Base-by-base conservation (phyloP, 2,888 invertebrate genomes). In the Caenorhabditis japonica region DNA sequence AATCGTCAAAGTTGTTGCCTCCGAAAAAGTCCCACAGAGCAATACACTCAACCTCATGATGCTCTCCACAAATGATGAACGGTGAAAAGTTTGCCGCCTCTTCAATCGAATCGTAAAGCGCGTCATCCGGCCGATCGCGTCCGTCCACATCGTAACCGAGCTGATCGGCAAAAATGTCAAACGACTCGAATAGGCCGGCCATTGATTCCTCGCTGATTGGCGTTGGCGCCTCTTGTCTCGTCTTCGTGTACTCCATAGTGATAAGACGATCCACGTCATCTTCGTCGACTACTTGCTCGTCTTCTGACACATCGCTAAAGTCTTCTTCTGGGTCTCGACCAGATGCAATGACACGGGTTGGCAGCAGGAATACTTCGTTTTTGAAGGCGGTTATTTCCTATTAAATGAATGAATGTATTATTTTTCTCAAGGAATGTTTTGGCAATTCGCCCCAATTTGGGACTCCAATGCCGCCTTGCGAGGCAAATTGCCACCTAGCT, bases 21-120 rank as follows among this genome's bases (percentile, higher is more conserved):
- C 77, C 73, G 36, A 71, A 76, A 52, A 69, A 80, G 36, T 80
- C 81, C 77, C 78, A 81, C 2, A 80, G 70, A 13, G 66, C 81
- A 41, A 76, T 44, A 12, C 62, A 71, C 36, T 72, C 69, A 8
- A 77, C 36, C 47, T 76, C 77, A 15, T 53, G 19, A 23, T 56
- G 25, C 17, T 68, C 49, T 4, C 70, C 62, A 33, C 47, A 44
- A 7, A 66, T 38, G 19, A 58, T 39, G 21, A 60, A 49, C 10
- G 60, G 69, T 12, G 68, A 58, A 25, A 71, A 74, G 12, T 34
- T 56, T 15, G 61, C 58, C 1, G 74, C 74, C 38, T 74, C 58
- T 12, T 58, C 52, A 10, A 56, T 15, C 12, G 44, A 30, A 10
- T 36, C 46, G 13, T 43, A 46, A 5, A 64, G 41, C n/a, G 43